A percentile compares a stretch with the other conserved stretches of the same genome.
phyloP scores from a whole-genome alignment of 2,888 invertebrate species.

The Heteromyza rotundicornis region DNA sequence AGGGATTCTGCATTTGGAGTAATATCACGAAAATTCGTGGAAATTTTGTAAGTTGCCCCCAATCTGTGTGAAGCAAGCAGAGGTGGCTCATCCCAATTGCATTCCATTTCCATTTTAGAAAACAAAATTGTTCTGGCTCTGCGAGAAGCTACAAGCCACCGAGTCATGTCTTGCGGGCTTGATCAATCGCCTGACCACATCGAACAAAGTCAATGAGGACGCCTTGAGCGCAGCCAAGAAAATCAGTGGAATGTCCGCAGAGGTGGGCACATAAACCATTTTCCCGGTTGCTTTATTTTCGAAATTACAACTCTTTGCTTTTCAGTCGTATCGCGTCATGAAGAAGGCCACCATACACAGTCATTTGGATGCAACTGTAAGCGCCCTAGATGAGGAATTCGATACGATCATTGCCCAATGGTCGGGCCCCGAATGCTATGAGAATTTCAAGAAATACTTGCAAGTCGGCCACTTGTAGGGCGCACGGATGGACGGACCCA shows the following conservation, averaged over 20 bases:
- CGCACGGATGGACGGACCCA: too few species aligned
- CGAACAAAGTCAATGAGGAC: conserved; percentile 78
- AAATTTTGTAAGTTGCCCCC: conserved; percentile 39
- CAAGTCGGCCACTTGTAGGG: conserved; percentile 41
- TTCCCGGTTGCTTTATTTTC: background rate
- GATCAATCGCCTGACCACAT: conserved; percentile 80
- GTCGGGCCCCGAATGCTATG: conserved; percentile 53
- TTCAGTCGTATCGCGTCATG: conserved; percentile 52
- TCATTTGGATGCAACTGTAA: conserved; percentile 40
- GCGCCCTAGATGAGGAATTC: conserved; percentile 55
- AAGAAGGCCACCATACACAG: conserved; percentile 39
- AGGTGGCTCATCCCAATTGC: background rate
- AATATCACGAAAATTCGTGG: conserved; percentile 47
- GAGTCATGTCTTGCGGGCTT: conserved; percentile 73
- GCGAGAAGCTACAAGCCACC: conserved; percentile 75
- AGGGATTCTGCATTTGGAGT: conserved; percentile 55
- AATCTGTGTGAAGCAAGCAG: background rate
- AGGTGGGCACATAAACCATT: conserved; percentile 72
- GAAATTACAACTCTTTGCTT: background rate
- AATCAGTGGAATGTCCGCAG: conserved; percentile 75
- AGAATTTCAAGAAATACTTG: conserved; percentile 55
- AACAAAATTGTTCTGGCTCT: conserved; percentile 71
- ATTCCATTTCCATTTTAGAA: too few species aligned
- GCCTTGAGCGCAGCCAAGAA: conserved; percentile 72
- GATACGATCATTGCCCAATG: conserved; percentile 56